Percentiles rank a stretch among this genome's conserved stretches.
phyloP scores from a whole-genome alignment of 2,888 invertebrate genomes.

The Palloptera scutellata region DNA sequence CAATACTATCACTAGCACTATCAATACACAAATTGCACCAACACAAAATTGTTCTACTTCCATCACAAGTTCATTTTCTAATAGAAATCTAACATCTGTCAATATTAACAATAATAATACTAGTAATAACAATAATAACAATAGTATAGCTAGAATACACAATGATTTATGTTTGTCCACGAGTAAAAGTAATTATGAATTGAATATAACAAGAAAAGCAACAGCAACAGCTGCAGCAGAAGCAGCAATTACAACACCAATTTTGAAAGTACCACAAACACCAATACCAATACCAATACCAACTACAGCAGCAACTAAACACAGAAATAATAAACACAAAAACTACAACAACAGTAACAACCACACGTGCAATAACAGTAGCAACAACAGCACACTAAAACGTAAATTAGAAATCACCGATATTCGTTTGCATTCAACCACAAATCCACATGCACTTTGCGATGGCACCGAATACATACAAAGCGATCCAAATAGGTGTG shows the following conservation, averaged over 20 bases:
- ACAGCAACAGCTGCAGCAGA: constrained; percentile 21
- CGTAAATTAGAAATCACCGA: constrained; percentile 66
- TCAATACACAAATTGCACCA: constrained; percentile 13
- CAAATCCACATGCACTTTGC: constrained; percentile 67
- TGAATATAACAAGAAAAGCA: constrained; percentile 31
- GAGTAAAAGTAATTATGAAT: constrained; percentile 50
- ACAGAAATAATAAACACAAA: constrained; percentile 27
- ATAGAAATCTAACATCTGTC: too few species aligned
- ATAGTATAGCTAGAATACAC: constrained; percentile 29
- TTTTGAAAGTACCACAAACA: constrained; percentile 19
- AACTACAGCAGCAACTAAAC: constrained; percentile 26
- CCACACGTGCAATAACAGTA: constrained; percentile 39
- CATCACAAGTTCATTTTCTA: constrained; percentile 3
- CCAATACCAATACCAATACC: constrained; percentile 24
- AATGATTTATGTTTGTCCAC: constrained; percentile 40
- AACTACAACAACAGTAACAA: constrained; percentile 44
- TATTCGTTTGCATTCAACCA: constrained; percentile 67
- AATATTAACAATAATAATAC: constrained; percentile 10
- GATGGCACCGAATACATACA: constrained; percentile 62
- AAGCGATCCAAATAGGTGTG: constrained; percentile 60
- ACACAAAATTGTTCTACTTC: constrained; percentile 19
- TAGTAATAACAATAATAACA: constrained; percentile 9
- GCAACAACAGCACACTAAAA: constrained; percentile 49
- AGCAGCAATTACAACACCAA: constrained; percentile 27
- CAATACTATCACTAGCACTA: constrained; percentile 16